Evolutionary conservation across 2,888 invertebrate species (phyloP).

Genomic region (Philopedon plagiatum): DNA sequence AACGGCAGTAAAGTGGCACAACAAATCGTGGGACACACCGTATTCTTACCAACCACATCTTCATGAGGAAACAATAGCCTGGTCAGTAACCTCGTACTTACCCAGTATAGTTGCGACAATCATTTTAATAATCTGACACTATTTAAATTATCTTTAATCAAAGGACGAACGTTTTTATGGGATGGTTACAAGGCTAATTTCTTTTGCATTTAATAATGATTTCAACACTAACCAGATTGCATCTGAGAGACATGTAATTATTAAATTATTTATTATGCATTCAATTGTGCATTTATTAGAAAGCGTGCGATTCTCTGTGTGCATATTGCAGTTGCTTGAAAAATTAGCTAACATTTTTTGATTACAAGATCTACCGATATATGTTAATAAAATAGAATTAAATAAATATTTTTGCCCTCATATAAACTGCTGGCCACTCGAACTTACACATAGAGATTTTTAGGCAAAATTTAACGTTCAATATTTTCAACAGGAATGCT

Average conservation of each 20-base stretch:
- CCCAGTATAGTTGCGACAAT: not conserved
- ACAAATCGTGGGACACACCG: too few species aligned
- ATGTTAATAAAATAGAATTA: too few species aligned
- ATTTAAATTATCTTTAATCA: conserved; percentile 18
- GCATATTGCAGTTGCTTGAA: not conserved
- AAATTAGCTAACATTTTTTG: conserved; percentile 2
- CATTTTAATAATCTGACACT: conserved; percentile 12
- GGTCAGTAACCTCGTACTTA: not conserved
- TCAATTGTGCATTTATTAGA: conserved; percentile 37
- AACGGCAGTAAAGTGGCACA: too few species aligned
- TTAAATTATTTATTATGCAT: conserved; percentile 15
- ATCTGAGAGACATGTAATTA: conserved; percentile 30
- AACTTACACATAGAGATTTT: too few species aligned
- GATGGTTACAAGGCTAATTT: conserved; percentile 20
- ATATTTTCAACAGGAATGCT: too few species aligned
- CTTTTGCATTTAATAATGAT: conserved; percentile 31
- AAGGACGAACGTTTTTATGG: conserved; percentile 27
- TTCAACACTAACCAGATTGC: conserved; percentile 29
- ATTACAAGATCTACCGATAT: too few species aligned
- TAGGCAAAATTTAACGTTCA: too few species aligned
- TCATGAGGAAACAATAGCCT: not conserved
- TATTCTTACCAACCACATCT: not conserved
- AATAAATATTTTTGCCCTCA: too few species aligned
- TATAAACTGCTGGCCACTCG: too few species aligned
- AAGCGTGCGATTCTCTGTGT: conserved; percentile 24